Evolutionary conservation across 2,113 vertebrate species (phyloP).

Genomic region (Bettongia penicillata): DNA sequence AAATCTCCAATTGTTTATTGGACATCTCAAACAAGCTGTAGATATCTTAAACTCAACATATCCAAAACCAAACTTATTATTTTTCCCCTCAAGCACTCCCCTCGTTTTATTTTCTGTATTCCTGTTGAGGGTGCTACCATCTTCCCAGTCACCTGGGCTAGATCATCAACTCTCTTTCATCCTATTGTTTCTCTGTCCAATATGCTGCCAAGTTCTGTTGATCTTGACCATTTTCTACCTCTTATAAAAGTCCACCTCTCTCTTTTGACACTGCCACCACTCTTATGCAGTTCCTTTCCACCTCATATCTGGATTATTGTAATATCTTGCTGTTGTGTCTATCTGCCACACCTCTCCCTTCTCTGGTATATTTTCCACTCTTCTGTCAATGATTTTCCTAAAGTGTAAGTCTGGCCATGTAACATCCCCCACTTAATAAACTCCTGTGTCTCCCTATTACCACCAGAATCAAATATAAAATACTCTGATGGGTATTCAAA

Average conservation of each 20-base stretch:
- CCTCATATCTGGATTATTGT: neutral
- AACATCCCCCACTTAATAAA: too few species aligned
- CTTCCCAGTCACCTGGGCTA: neutral
- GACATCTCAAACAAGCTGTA: too few species aligned
- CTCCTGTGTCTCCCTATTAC: too few species aligned
- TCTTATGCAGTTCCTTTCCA: neutral
- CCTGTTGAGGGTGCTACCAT: too few species aligned
- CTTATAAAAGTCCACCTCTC: neutral
- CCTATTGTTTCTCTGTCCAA: too few species aligned
- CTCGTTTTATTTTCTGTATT: too few species aligned
- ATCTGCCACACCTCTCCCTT: too few species aligned
- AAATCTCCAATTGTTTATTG: neutral
- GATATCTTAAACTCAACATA: neutral
- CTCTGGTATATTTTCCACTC: too few species aligned
- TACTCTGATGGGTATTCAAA: too few species aligned
- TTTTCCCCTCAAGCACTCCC: neutral
- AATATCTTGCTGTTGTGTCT: neutral
- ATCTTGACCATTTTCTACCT: neutral
- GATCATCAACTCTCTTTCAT: neutral
- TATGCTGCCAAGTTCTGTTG: neutral
- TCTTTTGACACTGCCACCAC: neutral
- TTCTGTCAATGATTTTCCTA: too few species aligned
- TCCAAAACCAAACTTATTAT: neutral
- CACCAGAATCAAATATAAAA: too few species aligned
- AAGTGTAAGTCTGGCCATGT: too few species aligned